Evolutionary conservation across 2,113 vertebrate genomes (phyloP).

Genomic region (Plecturocebus donacophilus): DNA sequence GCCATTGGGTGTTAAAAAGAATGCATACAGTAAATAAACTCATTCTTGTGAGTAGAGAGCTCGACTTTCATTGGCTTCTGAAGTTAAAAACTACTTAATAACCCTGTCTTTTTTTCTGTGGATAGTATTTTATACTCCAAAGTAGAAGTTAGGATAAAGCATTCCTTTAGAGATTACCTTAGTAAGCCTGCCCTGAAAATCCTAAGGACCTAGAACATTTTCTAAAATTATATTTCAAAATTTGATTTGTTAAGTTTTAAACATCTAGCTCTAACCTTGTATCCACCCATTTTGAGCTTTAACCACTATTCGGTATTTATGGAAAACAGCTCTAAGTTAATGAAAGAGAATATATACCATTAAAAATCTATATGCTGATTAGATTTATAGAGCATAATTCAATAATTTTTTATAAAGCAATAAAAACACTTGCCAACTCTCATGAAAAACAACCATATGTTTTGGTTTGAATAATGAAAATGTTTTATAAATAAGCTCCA

Average conservation of each 20-base stretch:
- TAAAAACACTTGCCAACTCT: slow-evolving; percentile 83
- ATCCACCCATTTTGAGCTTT: slow-evolving; percentile 51
- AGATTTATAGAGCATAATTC: slow-evolving; percentile 86
- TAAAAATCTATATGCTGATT: slow-evolving; percentile 85
- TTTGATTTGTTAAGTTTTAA: slow-evolving; percentile 67
- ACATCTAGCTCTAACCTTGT: slow-evolving; percentile 60
- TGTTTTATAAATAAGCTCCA: slow-evolving; percentile 83
- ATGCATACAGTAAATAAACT: neutral
- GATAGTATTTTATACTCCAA: slow-evolving; percentile 57
- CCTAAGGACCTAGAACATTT: slow-evolving; percentile 5
- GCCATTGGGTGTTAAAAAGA: slow-evolving; percentile 6
- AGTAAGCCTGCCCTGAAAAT: slow-evolving; percentile 57
- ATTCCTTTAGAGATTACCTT: slow-evolving; percentile 55
- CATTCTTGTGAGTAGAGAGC: slow-evolving; percentile 33
- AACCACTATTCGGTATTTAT: slow-evolving; percentile 63
- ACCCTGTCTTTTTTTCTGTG: neutral
- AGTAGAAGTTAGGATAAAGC: slow-evolving; percentile 29
- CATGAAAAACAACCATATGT: slow-evolving; percentile 85
- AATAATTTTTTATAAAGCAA: slow-evolving; percentile 86
- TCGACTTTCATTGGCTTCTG: slow-evolving; percentile 54
- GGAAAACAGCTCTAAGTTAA: slow-evolving; percentile 81
- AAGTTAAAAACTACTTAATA: slow-evolving; percentile 60
- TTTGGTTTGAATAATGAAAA: slow-evolving; percentile 86
- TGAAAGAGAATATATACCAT: slow-evolving; percentile 81
- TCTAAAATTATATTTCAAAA: slow-evolving; percentile 69